These are phyloP conservation scores for Anolis sagrei DNA, from an alignment of 2,113 vertebrate species.

Conservation along the genomic window DNA sequence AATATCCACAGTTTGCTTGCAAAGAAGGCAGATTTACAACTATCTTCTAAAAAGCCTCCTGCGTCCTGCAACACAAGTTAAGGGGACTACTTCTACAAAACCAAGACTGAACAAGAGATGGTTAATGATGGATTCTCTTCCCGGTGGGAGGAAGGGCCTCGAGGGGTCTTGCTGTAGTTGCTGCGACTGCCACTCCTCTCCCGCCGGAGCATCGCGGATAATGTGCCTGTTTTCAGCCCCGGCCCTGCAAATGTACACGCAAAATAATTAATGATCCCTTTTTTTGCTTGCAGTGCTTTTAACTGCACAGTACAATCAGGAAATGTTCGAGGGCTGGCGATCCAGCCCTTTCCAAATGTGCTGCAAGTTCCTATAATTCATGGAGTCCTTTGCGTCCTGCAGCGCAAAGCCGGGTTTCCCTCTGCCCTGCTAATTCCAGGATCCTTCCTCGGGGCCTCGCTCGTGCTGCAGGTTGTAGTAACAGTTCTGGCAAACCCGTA, in stretches of 20 bases:
- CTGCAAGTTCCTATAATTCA: background rate
- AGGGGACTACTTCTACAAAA: conserved; percentile 77
- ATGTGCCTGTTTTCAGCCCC: background rate
- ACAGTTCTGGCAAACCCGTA: conserved; percentile 98
- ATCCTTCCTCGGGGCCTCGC: conserved; percentile 84
- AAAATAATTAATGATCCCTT: conserved; percentile 73
- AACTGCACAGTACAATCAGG: conserved; percentile 49
- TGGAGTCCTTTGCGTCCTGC: rapidly evolving
- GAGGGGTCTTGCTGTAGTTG: conserved; percentile 36
- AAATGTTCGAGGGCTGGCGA: conserved; percentile 68
- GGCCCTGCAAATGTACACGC: conserved; percentile 33
- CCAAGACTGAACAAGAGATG: conserved; percentile 68
- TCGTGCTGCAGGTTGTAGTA: conserved; percentile 97
- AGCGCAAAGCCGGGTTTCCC: background rate
- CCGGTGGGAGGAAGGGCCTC: conserved; percentile 46
- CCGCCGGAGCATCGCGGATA: conserved; percentile 51
- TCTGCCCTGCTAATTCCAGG: conserved; percentile 80
- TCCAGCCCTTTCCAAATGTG: conserved; percentile 22
- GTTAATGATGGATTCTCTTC: conserved; percentile 50
- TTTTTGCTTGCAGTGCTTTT: conserved; percentile 73
- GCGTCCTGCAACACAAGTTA: conserved; percentile 68
- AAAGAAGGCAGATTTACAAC: conserved; percentile 81
- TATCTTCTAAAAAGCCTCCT: conserved; percentile 82
- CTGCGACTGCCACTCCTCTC: conserved; percentile 29
- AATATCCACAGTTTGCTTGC: conserved; percentile 88